These are phyloP conservation scores for Ceyx erithaca DNA, from an alignment of 2,797 vertebrate species.

Conservation along the genomic window DNA sequence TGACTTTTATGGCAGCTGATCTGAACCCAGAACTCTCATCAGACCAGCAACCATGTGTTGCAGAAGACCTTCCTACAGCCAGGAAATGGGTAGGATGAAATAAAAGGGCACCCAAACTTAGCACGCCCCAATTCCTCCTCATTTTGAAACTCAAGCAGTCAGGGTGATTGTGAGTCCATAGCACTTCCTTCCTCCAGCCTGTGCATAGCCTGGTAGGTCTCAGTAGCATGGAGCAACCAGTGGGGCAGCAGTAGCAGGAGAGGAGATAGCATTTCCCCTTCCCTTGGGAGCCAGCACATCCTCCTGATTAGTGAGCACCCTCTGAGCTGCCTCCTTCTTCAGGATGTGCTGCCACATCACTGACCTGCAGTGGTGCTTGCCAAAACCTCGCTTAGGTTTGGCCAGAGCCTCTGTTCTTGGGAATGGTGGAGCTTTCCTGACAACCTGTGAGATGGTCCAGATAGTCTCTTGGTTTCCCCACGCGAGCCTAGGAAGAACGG, in stretches of 20 bases:
- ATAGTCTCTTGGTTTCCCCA: constrained; percentile 75
- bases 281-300: neutral
- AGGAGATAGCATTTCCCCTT: neutral
- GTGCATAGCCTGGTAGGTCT: neutral
- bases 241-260: rapidly evolving
- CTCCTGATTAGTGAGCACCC: neutral
- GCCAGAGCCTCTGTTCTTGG: constrained; percentile 77
- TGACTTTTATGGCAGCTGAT: neutral
- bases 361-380: constrained; percentile 75
- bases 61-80: neutral
- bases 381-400: constrained; percentile 77
- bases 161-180: neutral
- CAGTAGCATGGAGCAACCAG: neutral
- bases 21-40: neutral
- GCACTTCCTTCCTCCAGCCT: neutral
- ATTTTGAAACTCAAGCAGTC: neutral
- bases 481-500: constrained; percentile 29
- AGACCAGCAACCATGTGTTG: neutral
- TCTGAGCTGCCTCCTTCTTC: neutral
- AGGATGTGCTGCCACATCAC: neutral
- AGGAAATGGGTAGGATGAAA: neutral
- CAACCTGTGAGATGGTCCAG: neutral
- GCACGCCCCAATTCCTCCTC: neutral
- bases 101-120: neutral
- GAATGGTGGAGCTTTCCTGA: constrained; percentile 49